These are phyloP conservation scores for Hipparchia semele DNA, from an alignment of 2,888 invertebrate species.

Conservation along the genomic window DNA sequence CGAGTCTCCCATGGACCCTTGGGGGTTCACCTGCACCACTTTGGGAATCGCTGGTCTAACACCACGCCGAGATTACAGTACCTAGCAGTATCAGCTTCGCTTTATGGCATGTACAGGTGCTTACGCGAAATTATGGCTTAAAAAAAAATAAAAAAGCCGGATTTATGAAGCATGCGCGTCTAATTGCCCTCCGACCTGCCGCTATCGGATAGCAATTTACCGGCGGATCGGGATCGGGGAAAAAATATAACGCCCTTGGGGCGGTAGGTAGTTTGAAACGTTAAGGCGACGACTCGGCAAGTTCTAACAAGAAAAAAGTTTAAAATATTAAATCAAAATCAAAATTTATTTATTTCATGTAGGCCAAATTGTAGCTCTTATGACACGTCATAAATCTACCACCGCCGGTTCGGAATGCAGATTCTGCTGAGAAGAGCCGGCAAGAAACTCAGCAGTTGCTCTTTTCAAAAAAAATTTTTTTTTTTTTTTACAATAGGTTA, in stretches of 20 bases:
- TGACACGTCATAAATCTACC: too few relatives aligned
- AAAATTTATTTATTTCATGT: too few relatives aligned
- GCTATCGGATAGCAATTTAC: slow-evolving; percentile 75
- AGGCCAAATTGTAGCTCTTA: too few relatives aligned
- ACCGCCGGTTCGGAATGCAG: too few relatives aligned
- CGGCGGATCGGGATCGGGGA: slow-evolving; percentile 55
- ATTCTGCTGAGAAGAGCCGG: too few relatives aligned
- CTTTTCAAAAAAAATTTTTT: too few relatives aligned
- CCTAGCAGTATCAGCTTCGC: background rate
- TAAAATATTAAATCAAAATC: too few relatives aligned
- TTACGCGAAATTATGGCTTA: slow-evolving; percentile 2
- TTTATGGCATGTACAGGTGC: slow-evolving; percentile 1
- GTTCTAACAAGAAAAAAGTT: too few relatives aligned
- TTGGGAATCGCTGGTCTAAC: background rate
- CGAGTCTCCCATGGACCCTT: too few relatives aligned
- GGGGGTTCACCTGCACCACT: too few relatives aligned
- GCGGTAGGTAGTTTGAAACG: slow-evolving; percentile 36
- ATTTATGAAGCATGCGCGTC: slow-evolving; percentile 29
- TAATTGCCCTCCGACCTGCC: slow-evolving; percentile 51
- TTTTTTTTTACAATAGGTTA: too few relatives aligned
- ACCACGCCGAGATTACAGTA: background rate
- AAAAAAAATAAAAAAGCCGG: slow-evolving; percentile 4
- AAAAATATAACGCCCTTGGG: slow-evolving; percentile 69
- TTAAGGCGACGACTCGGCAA: slow-evolving; percentile 29
- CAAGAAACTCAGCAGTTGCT: too few relatives aligned